Conservation (phyloP, 2,797 vertebrate genomes). For the Myotis myotis region DNA sequence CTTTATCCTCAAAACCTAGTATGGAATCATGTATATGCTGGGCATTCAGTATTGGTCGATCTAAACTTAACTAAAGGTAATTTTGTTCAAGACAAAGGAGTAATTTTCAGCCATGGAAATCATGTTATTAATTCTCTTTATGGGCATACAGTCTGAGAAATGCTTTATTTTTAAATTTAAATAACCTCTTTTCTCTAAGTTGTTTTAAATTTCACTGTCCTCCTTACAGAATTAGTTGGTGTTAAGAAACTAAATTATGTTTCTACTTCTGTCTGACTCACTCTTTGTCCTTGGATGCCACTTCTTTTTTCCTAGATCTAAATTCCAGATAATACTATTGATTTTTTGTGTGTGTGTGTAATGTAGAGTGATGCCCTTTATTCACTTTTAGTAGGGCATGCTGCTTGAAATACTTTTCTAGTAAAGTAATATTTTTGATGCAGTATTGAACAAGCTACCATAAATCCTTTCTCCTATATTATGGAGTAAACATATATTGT, state of each 20-base stretch:
- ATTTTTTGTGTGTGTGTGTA: background rate
- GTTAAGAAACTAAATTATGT: background rate
- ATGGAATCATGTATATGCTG: background rate
- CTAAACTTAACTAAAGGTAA: background rate
- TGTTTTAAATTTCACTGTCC: background rate
- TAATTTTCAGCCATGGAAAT: background rate
- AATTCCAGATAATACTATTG: conserved; percentile 26
- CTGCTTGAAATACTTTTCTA: conserved; percentile 1
- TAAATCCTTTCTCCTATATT: conserved; percentile 29
- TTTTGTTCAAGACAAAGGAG: background rate
- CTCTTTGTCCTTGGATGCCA: conserved; percentile 40
- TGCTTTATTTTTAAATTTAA: background rate
- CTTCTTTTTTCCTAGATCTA: background rate
- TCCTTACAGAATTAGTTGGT: background rate
- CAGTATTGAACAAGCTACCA: background rate
- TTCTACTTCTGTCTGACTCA: background rate
- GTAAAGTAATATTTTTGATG: conserved; percentile 1
- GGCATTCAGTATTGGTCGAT: background rate
- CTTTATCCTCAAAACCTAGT: background rate
- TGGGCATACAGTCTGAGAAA: background rate
- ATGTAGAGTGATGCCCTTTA: background rate
- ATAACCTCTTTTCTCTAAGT: background rate
- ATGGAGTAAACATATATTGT: background rate
- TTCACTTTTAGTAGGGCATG: background rate
- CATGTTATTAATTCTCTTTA: background rate